Evolutionary conservation across 1,140 invertebrate species (phyloP).

Genomic region (Drosophila orena): DNA sequence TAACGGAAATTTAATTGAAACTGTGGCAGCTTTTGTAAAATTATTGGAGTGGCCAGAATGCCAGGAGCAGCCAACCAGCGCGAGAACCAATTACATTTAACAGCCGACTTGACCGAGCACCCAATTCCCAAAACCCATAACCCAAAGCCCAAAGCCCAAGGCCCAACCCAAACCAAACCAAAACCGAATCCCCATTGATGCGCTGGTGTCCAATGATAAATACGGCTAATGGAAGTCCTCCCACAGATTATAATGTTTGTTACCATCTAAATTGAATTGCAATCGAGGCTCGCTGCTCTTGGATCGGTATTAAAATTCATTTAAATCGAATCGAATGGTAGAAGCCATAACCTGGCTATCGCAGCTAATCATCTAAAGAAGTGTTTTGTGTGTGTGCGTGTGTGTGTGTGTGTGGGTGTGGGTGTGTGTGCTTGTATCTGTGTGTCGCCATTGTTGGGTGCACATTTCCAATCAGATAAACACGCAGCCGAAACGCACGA

Average conservation of each 20-base stretch:
- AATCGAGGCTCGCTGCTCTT: slow-evolving; percentile 36
- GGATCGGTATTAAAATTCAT: slow-evolving; percentile 74
- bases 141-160: not conserved
- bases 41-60: slow-evolving; percentile 65
- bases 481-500: slow-evolving; percentile 68
- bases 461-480: slow-evolving; percentile 78
- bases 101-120: slow-evolving; percentile 42
- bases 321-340: slow-evolving; percentile 60
- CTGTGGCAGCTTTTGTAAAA: slow-evolving; percentile 73
- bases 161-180: not conserved
- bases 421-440: slow-evolving; percentile 31
- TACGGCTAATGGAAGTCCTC: slow-evolving; percentile 56
- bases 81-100: slow-evolving; percentile 77
- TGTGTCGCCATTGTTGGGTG: slow-evolving; percentile 76
- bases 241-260: slow-evolving; percentile 58
- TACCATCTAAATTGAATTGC: slow-evolving; percentile 70
- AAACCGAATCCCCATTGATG: slow-evolving; percentile 61
- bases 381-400: slow-evolving; percentile 57
- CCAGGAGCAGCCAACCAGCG: slow-evolving; percentile 46
- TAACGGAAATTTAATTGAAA: slow-evolving; percentile 81
- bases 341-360: slow-evolving; percentile 58
- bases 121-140: slow-evolving; percentile 7
- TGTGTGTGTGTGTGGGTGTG: slow-evolving; percentile 50
- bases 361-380: slow-evolving; percentile 81
- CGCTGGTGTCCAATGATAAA: slow-evolving; percentile 66